A percentile compares a stretch with the other conserved stretches of the same genome.
Conservation (phyloP, 1,140 invertebrate species). For the Pseudomyrmex flavicornis region DNA sequence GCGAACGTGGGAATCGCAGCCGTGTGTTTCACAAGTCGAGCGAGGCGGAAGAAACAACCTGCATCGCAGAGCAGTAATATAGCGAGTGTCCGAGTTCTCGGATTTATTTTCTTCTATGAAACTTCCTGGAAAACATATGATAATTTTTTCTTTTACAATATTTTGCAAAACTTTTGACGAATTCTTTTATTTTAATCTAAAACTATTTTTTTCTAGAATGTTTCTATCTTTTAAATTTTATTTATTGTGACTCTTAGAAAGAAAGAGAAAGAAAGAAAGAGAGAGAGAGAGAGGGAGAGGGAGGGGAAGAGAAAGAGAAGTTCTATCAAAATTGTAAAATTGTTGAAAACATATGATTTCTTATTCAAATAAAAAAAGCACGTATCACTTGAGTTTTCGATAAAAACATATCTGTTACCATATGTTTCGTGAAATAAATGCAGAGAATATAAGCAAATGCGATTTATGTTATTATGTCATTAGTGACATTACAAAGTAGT, state of each 20-base stretch:
- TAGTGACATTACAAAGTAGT: slow-evolving; percentile 3
- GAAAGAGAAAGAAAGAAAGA: too few relatives aligned
- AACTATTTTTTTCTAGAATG: background rate
- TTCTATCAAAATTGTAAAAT: background rate
- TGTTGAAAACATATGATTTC: background rate
- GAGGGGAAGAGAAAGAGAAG: too few relatives aligned
- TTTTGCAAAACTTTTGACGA: background rate
- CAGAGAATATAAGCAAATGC: background rate
- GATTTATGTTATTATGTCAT: background rate
- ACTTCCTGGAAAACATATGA: background rate
- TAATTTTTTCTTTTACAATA: background rate
- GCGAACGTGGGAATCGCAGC: slow-evolving; percentile 43
- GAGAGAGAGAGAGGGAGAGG: too few relatives aligned
- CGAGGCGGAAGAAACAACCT: slow-evolving; percentile 17
- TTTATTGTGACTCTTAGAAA: too few relatives aligned
- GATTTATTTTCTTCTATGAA: too few relatives aligned
- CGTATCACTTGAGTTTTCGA: background rate
- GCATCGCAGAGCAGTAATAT: background rate
- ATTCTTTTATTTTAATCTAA: background rate
- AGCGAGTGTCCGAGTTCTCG: too few relatives aligned
- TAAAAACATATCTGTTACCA: background rate
- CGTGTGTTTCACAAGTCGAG: slow-evolving; percentile 44
- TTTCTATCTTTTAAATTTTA: background rate
- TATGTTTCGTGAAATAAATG: background rate
- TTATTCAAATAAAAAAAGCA: background rate